A percentile compares a stretch with the other conserved stretches of the same genome.
phyloP scores from a whole-genome alignment of 2,113 vertebrate genomes.

The Rhinolophus ferrumequinum region DNA sequence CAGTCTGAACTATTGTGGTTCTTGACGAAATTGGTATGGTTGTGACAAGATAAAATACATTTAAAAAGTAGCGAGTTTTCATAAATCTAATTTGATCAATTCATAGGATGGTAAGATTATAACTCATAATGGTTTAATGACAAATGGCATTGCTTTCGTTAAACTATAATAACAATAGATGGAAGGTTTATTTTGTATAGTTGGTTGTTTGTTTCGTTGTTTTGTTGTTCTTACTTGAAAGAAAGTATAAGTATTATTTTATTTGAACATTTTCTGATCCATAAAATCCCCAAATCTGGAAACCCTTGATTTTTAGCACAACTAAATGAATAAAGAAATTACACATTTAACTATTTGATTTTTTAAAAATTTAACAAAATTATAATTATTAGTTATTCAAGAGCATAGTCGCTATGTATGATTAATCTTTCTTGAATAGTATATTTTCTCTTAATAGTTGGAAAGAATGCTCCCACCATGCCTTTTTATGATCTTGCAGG shows the following conservation, averaged over 20 bases:
- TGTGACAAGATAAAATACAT: neutral
- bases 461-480: neutral
- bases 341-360: neutral
- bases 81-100: neutral
- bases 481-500: neutral
- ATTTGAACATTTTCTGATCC: neutral
- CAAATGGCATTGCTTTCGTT: neutral
- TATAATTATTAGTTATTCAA: neutral
- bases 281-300: neutral
- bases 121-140: neutral
- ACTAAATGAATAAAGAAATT: neutral
- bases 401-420: neutral
- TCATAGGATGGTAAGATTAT: neutral
- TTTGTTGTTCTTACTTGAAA: neutral
- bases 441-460: neutral
- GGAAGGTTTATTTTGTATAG: neutral
- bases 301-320: neutral
- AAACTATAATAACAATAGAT: neutral
- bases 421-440: neutral
- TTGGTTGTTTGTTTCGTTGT: neutral
- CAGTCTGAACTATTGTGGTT: neutral
- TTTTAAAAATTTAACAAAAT: slow-evolving; percentile 28
- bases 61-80: neutral
- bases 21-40: neutral
- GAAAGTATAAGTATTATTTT: neutral